These are phyloP conservation scores for Sarcoramphus papa DNA, from an alignment of 2,797 vertebrate genomes.

Conservation along the genomic window DNA sequence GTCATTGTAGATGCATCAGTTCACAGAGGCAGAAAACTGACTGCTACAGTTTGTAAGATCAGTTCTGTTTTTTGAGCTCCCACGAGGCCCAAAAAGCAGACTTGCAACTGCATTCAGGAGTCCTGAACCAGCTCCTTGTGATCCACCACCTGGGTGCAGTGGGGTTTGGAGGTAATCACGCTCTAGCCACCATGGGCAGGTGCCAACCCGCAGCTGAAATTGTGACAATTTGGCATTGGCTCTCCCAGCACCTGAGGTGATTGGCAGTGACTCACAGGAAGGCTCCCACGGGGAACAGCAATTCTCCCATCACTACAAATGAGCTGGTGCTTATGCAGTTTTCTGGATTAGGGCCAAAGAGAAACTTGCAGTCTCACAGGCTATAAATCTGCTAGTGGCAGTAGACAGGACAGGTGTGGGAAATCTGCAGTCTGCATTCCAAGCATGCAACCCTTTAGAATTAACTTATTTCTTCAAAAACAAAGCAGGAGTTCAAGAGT, in stretches of 20 bases:
- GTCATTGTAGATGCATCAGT: neutral
- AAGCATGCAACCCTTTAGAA: neutral
- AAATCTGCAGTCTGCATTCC: neutral
- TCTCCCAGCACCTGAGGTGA: neutral
- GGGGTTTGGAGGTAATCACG: neutral
- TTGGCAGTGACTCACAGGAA: neutral
- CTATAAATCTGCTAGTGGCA: slow-evolving; percentile 22
- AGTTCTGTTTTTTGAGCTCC: neutral
- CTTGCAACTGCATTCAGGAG: neutral
- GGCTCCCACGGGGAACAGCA: neutral
- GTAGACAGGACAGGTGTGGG: slow-evolving; percentile 30
- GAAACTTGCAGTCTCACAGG: neutral
- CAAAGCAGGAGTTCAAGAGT: slow-evolving; percentile 39
- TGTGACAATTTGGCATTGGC: neutral
- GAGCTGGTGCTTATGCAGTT: neutral
- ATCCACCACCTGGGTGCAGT: neutral
- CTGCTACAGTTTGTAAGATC: neutral
- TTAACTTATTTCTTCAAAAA: slow-evolving; percentile 29
- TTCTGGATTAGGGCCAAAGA: neutral
- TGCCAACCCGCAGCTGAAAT: neutral
- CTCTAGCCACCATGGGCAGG: neutral
- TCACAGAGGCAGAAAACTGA: neutral
- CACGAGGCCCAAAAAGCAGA: neutral
- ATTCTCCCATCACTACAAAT: neutral
- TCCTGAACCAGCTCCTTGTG: neutral